Base-by-base conservation (phyloP, 1,140 invertebrate species). In the Saccostrea cuccullata region DNA sequence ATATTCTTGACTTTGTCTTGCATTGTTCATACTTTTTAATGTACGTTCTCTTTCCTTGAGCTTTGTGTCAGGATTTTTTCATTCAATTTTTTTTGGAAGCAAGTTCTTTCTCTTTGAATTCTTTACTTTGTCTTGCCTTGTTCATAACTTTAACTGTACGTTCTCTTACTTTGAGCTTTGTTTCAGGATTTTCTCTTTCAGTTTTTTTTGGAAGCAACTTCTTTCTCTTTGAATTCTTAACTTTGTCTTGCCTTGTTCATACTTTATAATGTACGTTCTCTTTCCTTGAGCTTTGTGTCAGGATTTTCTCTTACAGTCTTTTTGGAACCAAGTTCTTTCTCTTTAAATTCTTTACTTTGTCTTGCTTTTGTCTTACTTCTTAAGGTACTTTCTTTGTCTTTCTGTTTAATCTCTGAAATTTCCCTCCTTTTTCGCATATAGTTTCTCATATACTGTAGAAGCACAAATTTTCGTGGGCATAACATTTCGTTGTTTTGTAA, bases 401-500 rank as follows among this genome's bases (percentile, higher is more conserved):
- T 40, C 55, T 67, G 20, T 70, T 82, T 77, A 83, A n/a, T 77
- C 47, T 36, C 9, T 15, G 26, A 64, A 11, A 85, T 84, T 30
- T 85, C 30, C 30, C 64, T 47, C 82, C 60, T 40, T 84, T 40
- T 88, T 67, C 82, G 58, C 64, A 40, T 88, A 30, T 84, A 67
- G 20, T 84, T 55, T 36, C 55, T 88, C 58, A 82, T 88, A 36
- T 84, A n/a, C n/a, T n/a, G n/a, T n/a, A n/a, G n/a, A n/a, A n/a
- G n/a, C n/a, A n/a, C n/a, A n/a, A n/a, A n/a, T n/a, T n/a, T n/a
- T n/a, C n/a, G n/a, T n/a, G n/a, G n/a, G n/a, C n/a, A n/a, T n/a
- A n/a, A n/a, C n/a, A n/a, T n/a, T n/a, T n/a, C n/a, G n/a, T n/a
- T n/a, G n/a, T n/a, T n/a, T n/a, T n/a, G n/a, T n/a, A n/a, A n/a